phyloP scores from a whole-genome alignment of 2,888 invertebrate genomes.

The Tiliacea aurago region DNA sequence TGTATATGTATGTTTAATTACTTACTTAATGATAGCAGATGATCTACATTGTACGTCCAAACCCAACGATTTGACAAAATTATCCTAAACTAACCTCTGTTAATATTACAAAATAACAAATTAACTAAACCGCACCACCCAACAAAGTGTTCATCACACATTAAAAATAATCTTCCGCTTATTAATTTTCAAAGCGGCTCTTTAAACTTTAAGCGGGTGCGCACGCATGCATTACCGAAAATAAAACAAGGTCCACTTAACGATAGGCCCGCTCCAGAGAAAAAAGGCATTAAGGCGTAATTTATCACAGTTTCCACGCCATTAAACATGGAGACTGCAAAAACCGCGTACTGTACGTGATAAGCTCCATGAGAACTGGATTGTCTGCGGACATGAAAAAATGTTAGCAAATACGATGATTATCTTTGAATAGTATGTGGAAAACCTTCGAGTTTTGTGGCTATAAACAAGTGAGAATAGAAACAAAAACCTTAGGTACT shows the following conservation, averaged over 20 bases:
- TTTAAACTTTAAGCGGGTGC: conserved; percentile 25
- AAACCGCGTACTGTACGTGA: conserved; percentile 85
- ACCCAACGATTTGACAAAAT: background rate
- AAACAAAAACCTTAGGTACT: background rate
- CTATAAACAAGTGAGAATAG: background rate
- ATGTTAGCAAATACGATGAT: conserved; percentile 64
- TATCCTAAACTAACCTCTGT: background rate
- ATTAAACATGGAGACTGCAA: conserved; percentile 87
- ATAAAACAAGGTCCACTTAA: conserved; percentile 79
- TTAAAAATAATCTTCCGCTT: conserved; percentile 20
- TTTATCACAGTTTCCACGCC: conserved; percentile 89
- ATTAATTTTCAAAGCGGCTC: conserved; percentile 32
- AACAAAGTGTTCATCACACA: conserved; percentile 6
- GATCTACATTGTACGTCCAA: background rate
- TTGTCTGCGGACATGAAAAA: conserved; percentile 82
- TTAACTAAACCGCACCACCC: background rate
- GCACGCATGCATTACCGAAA: conserved; percentile 70
- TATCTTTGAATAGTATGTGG: conserved; percentile 30
- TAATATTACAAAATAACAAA: background rate
- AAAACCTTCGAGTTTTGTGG: background rate
- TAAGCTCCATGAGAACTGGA: conserved; percentile 83
- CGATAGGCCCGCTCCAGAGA: conserved; percentile 77
- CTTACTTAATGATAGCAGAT: background rate
- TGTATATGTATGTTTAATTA: background rate
- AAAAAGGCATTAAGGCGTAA: conserved; percentile 87